Evolutionary conservation across 2,888 invertebrate species (phyloP), one percentile per base, ranked within the genome.

Genomic region (Zonitis immaculata): DNA sequence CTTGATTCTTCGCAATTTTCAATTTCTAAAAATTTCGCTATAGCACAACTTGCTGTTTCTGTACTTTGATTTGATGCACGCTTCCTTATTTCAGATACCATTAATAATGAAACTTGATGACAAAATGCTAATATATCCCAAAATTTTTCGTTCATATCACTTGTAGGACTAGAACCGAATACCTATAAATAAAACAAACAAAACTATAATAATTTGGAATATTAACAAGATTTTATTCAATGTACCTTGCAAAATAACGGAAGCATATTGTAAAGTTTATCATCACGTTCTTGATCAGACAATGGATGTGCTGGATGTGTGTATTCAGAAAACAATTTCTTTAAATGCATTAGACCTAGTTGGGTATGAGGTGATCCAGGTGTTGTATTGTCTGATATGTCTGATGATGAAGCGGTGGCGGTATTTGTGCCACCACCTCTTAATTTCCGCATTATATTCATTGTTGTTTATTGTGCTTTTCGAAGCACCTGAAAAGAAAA

Each of bases 71-170:
- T 97, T 52, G 95, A 94, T 11, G 98, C 99, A 64, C 95, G 82
- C 69, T 90, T 86, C 49, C 96, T 81, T 64, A 98, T 96, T 78
- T 98, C 97, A 6, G 89, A 87, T n/a, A 98, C 98, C 91, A 98
- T 95, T 20, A 97, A 80, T 61, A 91, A 86, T 1, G 96, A 95
- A 0, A 95, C 92, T 81, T 95, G 92, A 72, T 93, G 92, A 69
- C 93, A 93, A 74, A 97, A 97, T 61, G 93, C 89, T 51, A 94
- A 79, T 62, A 96, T 91, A 73, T 98, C 97, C 84, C 94, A 92
- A 79, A 98, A 98, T 76, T 96, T 95, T 73, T 95, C 95, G 73
- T 90, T 91, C 91, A 98, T 93, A 71, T 97, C 96, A 70, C 88
- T 87, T n/a, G 94, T 87, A 52, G 95, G 92, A 73, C 92, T 91